phyloP scores from a whole-genome alignment of 92 coral and sea anemone species.

The Phenganax stokvisi region DNA sequence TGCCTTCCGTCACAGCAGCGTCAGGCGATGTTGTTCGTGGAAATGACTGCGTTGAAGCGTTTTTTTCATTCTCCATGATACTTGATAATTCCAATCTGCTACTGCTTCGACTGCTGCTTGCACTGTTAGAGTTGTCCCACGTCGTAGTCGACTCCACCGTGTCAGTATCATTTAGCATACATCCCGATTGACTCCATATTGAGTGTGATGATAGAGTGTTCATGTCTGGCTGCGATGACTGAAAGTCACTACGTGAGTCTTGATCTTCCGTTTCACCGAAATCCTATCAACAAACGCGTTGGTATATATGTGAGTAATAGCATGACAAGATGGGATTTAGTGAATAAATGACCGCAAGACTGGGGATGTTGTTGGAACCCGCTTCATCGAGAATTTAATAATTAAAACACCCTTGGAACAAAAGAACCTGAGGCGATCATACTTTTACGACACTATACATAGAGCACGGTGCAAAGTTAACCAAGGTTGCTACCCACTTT shows the following conservation, averaged over 20 bases:
- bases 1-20: conserved; percentile 33
- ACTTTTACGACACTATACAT: too few relatives aligned
- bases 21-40: conserved; percentile 68
- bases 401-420: too few relatives aligned
- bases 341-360: too few relatives aligned
- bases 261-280: conserved; percentile 30
- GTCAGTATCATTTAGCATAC: conserved; percentile 73
- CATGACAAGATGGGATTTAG: too few relatives aligned
- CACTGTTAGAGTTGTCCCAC: conserved; percentile 98
- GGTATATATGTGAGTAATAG: too few relatives aligned
- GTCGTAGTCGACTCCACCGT: conserved; percentile 65
- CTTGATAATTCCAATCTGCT: conserved; percentile 92
- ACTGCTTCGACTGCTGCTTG: conserved; percentile 94
- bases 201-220: conserved; percentile 68
- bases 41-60: conserved; percentile 60
- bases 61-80: conserved; percentile 83
- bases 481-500: too few relatives aligned
- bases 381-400: too few relatives aligned
- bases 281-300: conserved; percentile 1
- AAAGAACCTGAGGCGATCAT: too few relatives aligned
- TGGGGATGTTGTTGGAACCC: too few relatives aligned
- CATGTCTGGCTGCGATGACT: conserved; percentile 50
- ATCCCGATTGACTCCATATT: conserved; percentile 67
- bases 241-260: conserved; percentile 1
- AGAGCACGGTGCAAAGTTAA: too few relatives aligned